phyloP scores from a whole-genome alignment of 2,888 invertebrate species.

The Mythimna loreyi region DNA sequence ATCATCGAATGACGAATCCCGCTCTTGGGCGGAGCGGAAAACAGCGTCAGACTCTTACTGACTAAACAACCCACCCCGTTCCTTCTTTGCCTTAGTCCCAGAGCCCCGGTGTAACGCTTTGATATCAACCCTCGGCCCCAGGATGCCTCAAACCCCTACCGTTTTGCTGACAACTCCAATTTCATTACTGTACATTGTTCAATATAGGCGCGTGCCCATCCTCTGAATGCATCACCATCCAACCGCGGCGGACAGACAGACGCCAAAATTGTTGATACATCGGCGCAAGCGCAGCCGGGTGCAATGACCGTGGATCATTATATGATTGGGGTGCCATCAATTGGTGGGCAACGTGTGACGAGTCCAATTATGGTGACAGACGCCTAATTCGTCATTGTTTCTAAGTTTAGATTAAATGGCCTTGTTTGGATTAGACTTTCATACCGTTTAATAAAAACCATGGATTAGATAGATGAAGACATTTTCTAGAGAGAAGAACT shows the following conservation, averaged over 20 bases:
- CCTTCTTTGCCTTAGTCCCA: no score
- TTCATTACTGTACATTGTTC: constrained; percentile 6
- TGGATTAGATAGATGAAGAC: no score
- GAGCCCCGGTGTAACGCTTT: no score
- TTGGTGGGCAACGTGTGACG: constrained; percentile 49
- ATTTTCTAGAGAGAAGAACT: no score
- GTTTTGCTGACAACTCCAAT: no score
- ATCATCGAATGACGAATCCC: no score
- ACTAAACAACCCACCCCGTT: no score
- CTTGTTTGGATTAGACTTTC: constrained; percentile 4
- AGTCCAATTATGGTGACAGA: constrained; percentile 28
- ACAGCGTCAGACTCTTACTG: no score
- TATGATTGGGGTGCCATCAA: constrained; percentile 69
- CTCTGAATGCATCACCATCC: constrained; percentile 71
- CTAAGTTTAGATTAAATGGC: constrained; percentile 35
- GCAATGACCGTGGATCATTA: constrained; percentile 73
- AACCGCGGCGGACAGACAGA: constrained; percentile 72
- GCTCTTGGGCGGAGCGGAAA: no score
- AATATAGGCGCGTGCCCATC: constrained; percentile 54
- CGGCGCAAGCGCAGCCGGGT: constrained; percentile 52
- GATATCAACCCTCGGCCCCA: no score
- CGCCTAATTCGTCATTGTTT: constrained; percentile 13
- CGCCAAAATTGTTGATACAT: constrained; percentile 55
- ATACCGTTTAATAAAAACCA: background rate
- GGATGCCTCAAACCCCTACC: no score